Conservation (phyloP, 2,888 invertebrate genomes). For the Shargacucullia verbasci region DNA sequence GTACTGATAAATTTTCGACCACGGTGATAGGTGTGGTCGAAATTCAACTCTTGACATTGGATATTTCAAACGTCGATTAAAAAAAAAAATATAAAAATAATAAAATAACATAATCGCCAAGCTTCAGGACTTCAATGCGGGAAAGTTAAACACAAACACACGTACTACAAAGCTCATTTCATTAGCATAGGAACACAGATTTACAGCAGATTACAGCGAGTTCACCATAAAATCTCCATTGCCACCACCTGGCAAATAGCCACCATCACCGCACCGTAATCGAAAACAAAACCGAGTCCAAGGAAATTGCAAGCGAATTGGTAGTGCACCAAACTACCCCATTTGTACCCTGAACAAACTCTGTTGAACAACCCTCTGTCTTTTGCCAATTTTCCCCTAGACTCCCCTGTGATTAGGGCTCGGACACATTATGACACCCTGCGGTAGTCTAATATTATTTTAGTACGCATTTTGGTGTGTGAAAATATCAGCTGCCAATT, state of each 20-base stretch:
- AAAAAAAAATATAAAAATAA: too few species aligned
- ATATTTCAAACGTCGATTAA: too few species aligned
- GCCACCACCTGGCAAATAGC: constrained; percentile 32
- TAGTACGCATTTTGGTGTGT: neutral
- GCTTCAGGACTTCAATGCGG: too few species aligned
- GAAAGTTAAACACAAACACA: neutral
- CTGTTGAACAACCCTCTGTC: constrained; percentile 41
- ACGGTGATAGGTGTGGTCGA: too few species aligned
- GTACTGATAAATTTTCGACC: too few species aligned
- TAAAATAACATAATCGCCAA: too few species aligned
- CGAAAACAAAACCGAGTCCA: constrained; percentile 45
- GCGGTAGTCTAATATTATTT: neutral
- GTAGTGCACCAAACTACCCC: constrained; percentile 65
- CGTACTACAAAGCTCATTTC: neutral
- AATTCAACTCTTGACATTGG: too few species aligned
- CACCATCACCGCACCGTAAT: constrained; percentile 32
- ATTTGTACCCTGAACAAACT: constrained; percentile 58
- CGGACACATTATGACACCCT: constrained; percentile 23
- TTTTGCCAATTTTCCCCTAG: constrained; percentile 52
- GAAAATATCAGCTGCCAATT: neutral
- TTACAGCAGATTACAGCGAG: constrained; percentile 6
- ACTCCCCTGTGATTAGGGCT: constrained; percentile 40
- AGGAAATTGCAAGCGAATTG: constrained; percentile 60
- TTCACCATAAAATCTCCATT: constrained; percentile 8
- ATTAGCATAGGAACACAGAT: constrained; percentile 21